Evolutionary conservation across 53 echinoderm and acorn worm genomes (phyloP).

Genomic region (Henricia sp.): DNA sequence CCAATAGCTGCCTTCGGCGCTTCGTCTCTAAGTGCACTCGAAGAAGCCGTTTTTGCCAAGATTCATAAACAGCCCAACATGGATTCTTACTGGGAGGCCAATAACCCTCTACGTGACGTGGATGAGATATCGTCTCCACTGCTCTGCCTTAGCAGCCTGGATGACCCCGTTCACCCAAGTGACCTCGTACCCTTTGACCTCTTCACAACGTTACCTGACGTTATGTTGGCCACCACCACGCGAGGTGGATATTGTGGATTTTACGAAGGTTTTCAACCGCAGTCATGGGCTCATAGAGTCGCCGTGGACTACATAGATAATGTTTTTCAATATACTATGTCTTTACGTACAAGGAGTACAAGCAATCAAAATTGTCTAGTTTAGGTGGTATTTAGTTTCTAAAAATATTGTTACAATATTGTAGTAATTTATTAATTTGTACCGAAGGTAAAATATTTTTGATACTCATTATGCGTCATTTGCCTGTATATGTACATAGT

Average conservation of each 20-base stretch:
- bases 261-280: conserved; percentile 59
- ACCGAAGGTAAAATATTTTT: not conserved
- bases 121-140: conserved; percentile 92
- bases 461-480: not conserved
- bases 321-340: conserved; percentile 64
- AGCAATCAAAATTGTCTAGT: conserved; percentile 3
- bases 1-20: conserved; percentile 73
- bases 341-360: conserved; percentile 1
- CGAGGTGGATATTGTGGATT: conserved; percentile 89
- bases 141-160: conserved; percentile 84
- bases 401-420: too few relatives aligned
- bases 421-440: not conserved
- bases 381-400: too few relatives aligned
- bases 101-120: conserved; percentile 82
- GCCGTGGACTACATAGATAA: conserved; percentile 74
- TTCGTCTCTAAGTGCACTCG: conserved; percentile 58
- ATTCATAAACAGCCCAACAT: conserved; percentile 63
- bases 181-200: conserved; percentile 81
- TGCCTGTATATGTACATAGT: too few relatives aligned
- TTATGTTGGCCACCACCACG: conserved; percentile 81
- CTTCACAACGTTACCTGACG: conserved; percentile 87
- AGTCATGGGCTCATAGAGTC: conserved; percentile 75
- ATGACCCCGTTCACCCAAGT: conserved; percentile 77
- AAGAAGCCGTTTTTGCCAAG: conserved; percentile 65
- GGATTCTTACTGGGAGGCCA: conserved; percentile 85